Conservation (phyloP, 2,888 invertebrate genomes). For the Cylloceria caligata region DNA sequence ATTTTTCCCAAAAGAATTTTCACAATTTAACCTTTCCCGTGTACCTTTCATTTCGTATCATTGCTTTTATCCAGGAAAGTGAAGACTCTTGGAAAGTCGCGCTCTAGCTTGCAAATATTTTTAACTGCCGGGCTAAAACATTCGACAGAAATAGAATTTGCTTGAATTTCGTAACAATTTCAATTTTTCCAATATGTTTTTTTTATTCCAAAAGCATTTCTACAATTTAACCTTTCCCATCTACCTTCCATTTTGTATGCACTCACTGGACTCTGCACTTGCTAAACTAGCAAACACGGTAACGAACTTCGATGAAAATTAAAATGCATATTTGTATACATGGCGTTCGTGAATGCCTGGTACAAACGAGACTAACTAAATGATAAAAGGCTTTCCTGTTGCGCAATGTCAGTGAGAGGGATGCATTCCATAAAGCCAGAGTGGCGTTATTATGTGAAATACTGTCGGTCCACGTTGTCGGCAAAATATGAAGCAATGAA, state of each 20-base stretch:
- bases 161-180: too few relatives aligned
- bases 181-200: too few relatives aligned
- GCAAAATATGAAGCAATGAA: conserved; percentile 16
- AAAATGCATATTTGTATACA: conserved; percentile 22
- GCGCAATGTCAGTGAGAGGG: conserved; percentile 46
- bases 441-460: conserved; percentile 46
- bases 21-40: too few relatives aligned
- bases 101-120: too few relatives aligned
- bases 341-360: conserved; percentile 13
- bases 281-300: neutral
- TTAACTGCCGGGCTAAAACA: too few relatives aligned
- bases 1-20: too few relatives aligned
- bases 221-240: neutral
- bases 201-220: neutral
- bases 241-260: neutral
- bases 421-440: conserved; percentile 52
- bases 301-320: conserved; percentile 20
- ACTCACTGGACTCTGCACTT: neutral
- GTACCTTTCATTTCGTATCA: too few relatives aligned
- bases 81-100: too few relatives aligned
- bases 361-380: too few relatives aligned
- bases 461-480: conserved; percentile 32
- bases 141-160: too few relatives aligned
- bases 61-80: too few relatives aligned
- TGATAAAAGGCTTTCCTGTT: conserved; percentile 61